These are phyloP conservation scores for Hoplodrina blanda DNA, from an alignment of 2,888 invertebrate species.

Conservation along the genomic window DNA sequence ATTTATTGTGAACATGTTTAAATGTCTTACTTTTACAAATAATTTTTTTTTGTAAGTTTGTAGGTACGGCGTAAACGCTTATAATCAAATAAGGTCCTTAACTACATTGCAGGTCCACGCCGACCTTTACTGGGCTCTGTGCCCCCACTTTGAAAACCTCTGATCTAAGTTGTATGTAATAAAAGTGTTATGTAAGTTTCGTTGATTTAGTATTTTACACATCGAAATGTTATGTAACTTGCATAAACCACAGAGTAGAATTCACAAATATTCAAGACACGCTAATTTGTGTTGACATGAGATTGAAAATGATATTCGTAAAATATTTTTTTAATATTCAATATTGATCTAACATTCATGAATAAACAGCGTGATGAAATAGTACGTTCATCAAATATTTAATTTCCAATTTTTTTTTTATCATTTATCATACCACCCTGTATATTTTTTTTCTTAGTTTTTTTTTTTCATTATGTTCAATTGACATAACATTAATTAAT, in stretches of 20 bases:
- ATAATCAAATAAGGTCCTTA: no score
- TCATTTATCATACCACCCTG: neutral
- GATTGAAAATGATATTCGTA: neutral
- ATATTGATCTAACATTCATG: slow-evolving; percentile 17
- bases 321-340: slow-evolving; percentile 17
- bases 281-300: slow-evolving; percentile 37
- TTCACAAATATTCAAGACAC: slow-evolving; percentile 30
- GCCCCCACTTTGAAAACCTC: no score
- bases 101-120: no score
- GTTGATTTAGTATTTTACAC: slow-evolving; percentile 46
- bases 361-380: slow-evolving; percentile 29
- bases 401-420: neutral
- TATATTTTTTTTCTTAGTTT: slow-evolving; percentile 18
- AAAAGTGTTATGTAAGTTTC: slow-evolving; percentile 30
- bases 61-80: no score
- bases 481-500: slow-evolving; percentile 45
- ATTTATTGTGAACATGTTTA: no score
- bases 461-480: neutral
- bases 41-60: no score
- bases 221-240: slow-evolving; percentile 29
- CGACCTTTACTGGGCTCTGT: no score
- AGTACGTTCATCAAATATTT: slow-evolving; percentile 31
- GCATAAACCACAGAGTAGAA: slow-evolving; percentile 8
- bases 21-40: no score
- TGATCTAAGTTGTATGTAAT: slow-evolving; percentile 12